Base-by-base conservation (phyloP, 2,888 invertebrate genomes). In the Perdita meconis region DNA sequence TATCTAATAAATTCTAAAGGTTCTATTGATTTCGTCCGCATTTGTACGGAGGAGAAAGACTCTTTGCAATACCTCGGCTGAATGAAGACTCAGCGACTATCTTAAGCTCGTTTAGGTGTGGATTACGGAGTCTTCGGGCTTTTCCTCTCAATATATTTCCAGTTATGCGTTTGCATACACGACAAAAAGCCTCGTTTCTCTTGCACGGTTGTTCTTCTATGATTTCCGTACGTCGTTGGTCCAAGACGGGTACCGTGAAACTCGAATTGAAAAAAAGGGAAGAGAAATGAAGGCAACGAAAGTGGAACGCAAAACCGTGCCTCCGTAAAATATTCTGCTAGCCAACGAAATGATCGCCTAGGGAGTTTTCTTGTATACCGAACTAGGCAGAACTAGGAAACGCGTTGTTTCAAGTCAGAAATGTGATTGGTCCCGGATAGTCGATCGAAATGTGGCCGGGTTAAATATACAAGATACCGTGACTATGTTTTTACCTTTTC, bases 401-500 rank as follows among this genome's bases (percentile, higher is more conserved):
- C 78, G 83, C 80, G 76, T 70, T 78, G 80, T 70, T 80, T 69
- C 42, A 65, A 59, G 73, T 70, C 82, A 78, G 82, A 85, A 88
- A 81, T 86, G 86, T 87, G 83, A 87, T 90, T 90, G 90, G 90
- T 90, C 90, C 90, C 90, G 89, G 89, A 86, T 86, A 81, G 84
- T 84, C 81, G 86, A 81, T 89, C 85, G 78, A 86, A 86, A 75
- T 84, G 80, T 82, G 87, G 86, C 88, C 88, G 88, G 89, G 88
- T 86, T n/a, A 82, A 82, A 75, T 84, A 72, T 77, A 78, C 82
- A 80, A 65, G 72, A 81, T 75, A 78, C 59, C 70, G 63, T 77
- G 72, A 47, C 47, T 47, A 70, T 30, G n/a, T 56, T 51, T 30
- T 40, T 40, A 19, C 51, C 3, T n/a, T 51, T 34, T 55, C 19